These are phyloP conservation scores for Papilio dardanus DNA, from an alignment of 1,140 invertebrate species.

Conservation along the genomic window DNA sequence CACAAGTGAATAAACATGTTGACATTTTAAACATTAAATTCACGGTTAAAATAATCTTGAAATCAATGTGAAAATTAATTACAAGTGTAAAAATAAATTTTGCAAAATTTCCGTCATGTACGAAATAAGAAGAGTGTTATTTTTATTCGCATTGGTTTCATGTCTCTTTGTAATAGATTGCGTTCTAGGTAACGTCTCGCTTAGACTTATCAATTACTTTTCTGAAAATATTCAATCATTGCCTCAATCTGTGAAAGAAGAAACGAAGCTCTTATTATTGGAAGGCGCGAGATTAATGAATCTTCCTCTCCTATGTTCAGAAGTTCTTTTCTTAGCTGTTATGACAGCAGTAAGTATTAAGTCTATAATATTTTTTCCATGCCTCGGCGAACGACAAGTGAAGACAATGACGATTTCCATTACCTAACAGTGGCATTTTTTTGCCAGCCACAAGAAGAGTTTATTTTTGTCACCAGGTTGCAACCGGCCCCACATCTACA, in stretches of 20 bases:
- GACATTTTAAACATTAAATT: conserved; percentile 15
- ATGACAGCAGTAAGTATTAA: conserved; percentile 55
- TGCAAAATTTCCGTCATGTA: conserved; percentile 45
- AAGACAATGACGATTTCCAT: too few species aligned
- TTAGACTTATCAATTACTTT: conserved; percentile 51
- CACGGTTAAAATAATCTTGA: background rate
- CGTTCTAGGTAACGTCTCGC: conserved; percentile 62
- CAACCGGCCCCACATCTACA: too few species aligned
- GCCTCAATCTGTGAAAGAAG: conserved; percentile 50
- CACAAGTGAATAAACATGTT: conserved; percentile 6
- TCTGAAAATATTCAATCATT: conserved; percentile 59
- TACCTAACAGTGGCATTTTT: too few species aligned
- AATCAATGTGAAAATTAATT: conserved; percentile 15
- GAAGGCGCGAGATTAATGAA: conserved; percentile 48
- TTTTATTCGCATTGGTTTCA: conserved; percentile 38
- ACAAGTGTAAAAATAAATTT: background rate
- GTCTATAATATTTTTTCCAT: background rate
- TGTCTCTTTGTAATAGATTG: conserved; percentile 62
- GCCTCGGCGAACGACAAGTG: too few species aligned
- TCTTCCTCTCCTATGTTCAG: conserved; percentile 53
- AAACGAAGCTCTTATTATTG: conserved; percentile 45
- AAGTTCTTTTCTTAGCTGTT: conserved; percentile 57
- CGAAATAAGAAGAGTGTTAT: conserved; percentile 25
- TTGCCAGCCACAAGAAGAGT: too few species aligned
- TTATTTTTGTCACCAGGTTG: too few species aligned